Percentiles rank a stretch among this genome's conserved stretches.
Conservation (phyloP, 2,113 vertebrate genomes). For the Psophia crepitans region DNA sequence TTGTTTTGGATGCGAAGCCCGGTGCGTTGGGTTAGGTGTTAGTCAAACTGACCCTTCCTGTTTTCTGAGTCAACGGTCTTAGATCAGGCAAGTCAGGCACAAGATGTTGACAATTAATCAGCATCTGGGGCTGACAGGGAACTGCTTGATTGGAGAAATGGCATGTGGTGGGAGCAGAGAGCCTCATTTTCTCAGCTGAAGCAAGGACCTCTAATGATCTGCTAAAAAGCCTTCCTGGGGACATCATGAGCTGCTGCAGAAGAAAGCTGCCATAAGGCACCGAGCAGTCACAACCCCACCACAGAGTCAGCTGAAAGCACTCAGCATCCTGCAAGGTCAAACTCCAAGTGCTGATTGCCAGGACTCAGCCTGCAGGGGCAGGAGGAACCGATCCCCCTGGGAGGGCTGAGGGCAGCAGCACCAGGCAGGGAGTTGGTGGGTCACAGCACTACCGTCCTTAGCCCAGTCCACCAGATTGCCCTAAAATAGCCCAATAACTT, state of each 20-base stretch:
- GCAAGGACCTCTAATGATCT: neutral
- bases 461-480: neutral
- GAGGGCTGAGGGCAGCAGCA: accelerated
- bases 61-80: slow-evolving; percentile 54
- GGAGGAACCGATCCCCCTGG: accelerated
- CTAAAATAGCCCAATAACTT: neutral
- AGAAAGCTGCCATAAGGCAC: neutral
- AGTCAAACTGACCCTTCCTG: slow-evolving; percentile 72
- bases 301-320: neutral
- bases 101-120: slow-evolving; percentile 43
- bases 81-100: slow-evolving; percentile 36
- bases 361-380: neutral
- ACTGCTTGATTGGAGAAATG: neutral
- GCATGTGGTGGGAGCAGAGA: neutral
- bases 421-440: neutral
- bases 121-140: neutral
- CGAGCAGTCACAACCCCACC: neutral
- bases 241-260: neutral
- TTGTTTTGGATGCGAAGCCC: slow-evolving; percentile 62
- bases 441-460: neutral
- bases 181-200: neutral
- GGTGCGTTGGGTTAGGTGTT: slow-evolving; percentile 19
- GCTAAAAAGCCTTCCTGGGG: neutral
- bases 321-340: neutral
- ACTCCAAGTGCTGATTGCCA: neutral